Percentiles rank a stretch among this genome's conserved stretches.
Evolutionary conservation across 2,797 vertebrate species (phyloP).

Genomic region (Tenualosa thibaudeaui): DNA sequence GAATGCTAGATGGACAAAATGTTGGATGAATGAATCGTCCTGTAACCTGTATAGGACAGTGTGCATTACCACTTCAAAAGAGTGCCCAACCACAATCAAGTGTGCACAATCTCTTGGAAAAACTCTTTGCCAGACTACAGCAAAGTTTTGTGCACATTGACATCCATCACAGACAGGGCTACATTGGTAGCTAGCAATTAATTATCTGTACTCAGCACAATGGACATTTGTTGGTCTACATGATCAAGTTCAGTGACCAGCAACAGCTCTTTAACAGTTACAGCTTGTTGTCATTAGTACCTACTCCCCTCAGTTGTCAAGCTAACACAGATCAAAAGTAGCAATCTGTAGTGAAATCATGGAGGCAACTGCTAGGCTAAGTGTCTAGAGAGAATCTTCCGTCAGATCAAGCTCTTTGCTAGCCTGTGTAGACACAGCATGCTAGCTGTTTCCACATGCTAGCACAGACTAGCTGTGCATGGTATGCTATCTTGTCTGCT

Average conservation of each 20-base stretch:
- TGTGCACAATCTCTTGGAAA: too few relatives aligned
- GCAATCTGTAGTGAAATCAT: neutral
- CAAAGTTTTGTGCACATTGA: neutral
- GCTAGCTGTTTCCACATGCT: neutral
- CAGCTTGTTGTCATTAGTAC: neutral
- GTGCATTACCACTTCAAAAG: neutral
- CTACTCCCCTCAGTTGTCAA: neutral
- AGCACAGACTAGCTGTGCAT: neutral
- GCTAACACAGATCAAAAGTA: neutral
- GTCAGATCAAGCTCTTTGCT: neutral
- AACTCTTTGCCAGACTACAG: neutral
- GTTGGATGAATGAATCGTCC: neutral
- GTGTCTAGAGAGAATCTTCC: neutral
- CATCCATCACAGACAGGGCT: neutral
- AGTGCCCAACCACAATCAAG: too few relatives aligned
- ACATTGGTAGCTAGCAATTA: neutral
- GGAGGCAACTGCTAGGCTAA: neutral
- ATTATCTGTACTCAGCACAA: neutral
- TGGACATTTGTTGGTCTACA: neutral
- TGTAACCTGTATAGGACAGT: neutral
- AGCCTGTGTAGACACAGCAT: neutral
- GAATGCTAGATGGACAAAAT: neutral
- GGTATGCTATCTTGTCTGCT: neutral
- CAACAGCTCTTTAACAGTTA: neutral
- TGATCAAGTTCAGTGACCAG: neutral